Evolutionary conservation across 30 jellyfish, hydroid and myxozoan species (phyloP), one percentile per base, ranked within the genome.

Genomic region (Sanderia malayensis): DNA sequence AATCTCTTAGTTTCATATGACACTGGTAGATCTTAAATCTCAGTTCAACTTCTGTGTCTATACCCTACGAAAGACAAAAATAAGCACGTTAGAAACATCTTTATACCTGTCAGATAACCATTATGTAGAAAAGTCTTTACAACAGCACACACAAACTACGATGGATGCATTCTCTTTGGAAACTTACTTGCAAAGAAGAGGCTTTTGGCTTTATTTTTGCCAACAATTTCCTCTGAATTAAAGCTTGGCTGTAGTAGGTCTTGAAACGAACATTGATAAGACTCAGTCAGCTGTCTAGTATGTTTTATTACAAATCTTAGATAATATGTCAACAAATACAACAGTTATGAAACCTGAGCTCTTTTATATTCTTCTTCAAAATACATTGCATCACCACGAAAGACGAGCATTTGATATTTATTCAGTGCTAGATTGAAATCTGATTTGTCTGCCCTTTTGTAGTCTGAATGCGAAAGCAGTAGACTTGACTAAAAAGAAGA

Each of bases 301-400:
- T n/a, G n/a, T n/a, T 20, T 1, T 22, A 58, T 9, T 13, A 9
- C n/a, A 58, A 58, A 58, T 8, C 13, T n/a, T n/a, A n/a, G n/a
- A n/a, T n/a, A n/a, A n/a, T n/a, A n/a, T n/a, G n/a, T n/a, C n/a
- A n/a, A n/a, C n/a, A n/a, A n/a, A n/a, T n/a, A n/a, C n/a, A n/a
- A n/a, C n/a, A n/a, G n/a, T n/a, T n/a, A n/a, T n/a, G n/a, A 37
- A 37, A 90, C 97, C 95, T 90, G 94, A 37, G 97, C 97, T 71
- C 95, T 70, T 73, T 79, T 83, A 31, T 63, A 90, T 47, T 74
- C 82, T 13, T 79, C 97, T 18, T 84, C 97, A 2, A 68, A 89
- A 71, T 73, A 90, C 32, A 90, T 61, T 13, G 94, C 63, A 83
- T 90, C 94, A 19, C 94, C 97, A 90, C 83, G 83, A 63, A 74